Percentiles rank a stretch among this genome's conserved stretches.
These are phyloP conservation scores for Paguma larvata DNA, from an alignment of 2,797 vertebrate genomes.

Conservation along the genomic window DNA sequence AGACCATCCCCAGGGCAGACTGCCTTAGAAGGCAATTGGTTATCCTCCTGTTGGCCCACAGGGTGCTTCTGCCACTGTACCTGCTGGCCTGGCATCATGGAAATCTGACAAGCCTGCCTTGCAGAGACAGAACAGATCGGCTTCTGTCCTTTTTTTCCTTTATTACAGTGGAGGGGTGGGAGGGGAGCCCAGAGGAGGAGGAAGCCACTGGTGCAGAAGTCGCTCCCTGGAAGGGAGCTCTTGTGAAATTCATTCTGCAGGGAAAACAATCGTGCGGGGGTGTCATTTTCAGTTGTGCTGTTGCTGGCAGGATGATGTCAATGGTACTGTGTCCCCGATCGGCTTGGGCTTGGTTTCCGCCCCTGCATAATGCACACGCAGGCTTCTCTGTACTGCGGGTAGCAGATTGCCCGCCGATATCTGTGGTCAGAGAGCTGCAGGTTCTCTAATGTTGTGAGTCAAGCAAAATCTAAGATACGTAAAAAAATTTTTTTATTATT, in stretches of 20 bases:
- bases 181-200: conserved; percentile 42
- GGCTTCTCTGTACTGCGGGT: not conserved
- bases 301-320: conserved; percentile 30
- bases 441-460: conserved; percentile 34
- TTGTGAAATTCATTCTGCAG: conserved; percentile 50
- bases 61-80: conserved; percentile 40
- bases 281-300: conserved; percentile 54
- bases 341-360: conserved; percentile 45
- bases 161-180: not conserved
- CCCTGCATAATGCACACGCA: conserved; percentile 67
- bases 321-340: conserved; percentile 13
- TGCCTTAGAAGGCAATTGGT: not conserved
- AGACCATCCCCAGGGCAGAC: not conserved
- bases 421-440: not conserved
- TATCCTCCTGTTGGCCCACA: conserved; percentile 30
- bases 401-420: not conserved
- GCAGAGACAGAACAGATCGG: not conserved
- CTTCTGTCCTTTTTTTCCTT: conserved; percentile 57
- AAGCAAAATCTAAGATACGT: not conserved
- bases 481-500: no score
- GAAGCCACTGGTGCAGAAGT: not conserved
- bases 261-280: conserved; percentile 58
- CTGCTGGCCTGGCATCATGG: not conserved
- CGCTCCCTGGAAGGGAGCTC: not conserved
- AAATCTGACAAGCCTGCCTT: conserved; percentile 57